Conservation (phyloP, 2,113 vertebrate species). For the Phalacrocorax pelagicus region DNA sequence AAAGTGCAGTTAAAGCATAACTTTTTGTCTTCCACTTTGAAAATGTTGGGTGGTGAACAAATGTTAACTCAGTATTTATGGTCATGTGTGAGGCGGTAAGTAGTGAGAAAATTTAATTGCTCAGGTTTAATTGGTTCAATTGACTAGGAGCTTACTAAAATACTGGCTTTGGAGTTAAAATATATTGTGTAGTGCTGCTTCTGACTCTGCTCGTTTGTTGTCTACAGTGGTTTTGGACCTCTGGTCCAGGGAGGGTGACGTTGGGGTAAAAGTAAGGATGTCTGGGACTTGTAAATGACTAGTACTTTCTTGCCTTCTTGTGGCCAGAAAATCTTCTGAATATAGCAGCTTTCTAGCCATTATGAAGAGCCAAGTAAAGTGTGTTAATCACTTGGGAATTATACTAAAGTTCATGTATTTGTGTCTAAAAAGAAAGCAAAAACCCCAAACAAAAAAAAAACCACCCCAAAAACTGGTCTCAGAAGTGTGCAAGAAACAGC, state of each 20-base stretch:
- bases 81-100: not conserved
- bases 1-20: not conserved
- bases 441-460: no score
- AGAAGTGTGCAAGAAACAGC: not conserved
- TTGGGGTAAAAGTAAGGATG: not conserved
- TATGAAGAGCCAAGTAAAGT: not conserved
- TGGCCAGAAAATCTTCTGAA: not conserved
- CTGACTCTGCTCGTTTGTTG: not conserved
- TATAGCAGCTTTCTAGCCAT: not conserved
- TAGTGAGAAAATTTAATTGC: not conserved
- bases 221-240: not conserved
- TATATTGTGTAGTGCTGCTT: not conserved
- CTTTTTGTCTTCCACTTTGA: not conserved
- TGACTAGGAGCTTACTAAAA: not conserved
- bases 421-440: not conserved
- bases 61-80: not conserved
- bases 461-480: not conserved
- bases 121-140: not conserved
- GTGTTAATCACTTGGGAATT: not conserved
- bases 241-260: not conserved
- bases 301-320: not conserved
- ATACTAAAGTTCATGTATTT: not conserved
- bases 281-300: not conserved
- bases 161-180: not conserved
- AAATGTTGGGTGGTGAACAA: not conserved